A percentile compares a stretch with the other conserved stretches of the same genome.
These are phyloP conservation scores for Neostethus bicornis DNA, from an alignment of 2,797 vertebrate genomes.

Conservation along the genomic window DNA sequence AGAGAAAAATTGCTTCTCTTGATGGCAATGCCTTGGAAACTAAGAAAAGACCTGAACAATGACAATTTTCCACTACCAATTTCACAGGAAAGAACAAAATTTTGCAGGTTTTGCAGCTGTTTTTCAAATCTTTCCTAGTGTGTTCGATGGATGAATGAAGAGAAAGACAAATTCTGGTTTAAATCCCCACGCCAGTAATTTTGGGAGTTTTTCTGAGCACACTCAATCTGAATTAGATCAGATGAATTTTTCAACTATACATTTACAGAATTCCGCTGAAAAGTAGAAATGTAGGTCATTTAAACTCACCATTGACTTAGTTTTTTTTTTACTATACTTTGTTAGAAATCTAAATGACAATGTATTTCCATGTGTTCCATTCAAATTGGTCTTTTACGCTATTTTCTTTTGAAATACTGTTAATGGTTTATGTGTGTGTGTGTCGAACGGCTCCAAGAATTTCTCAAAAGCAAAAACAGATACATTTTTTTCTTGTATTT, in stretches of 20 bases:
- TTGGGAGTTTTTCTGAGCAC: slow-evolving; percentile 63
- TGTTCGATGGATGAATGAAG: slow-evolving; percentile 44
- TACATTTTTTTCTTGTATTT: slow-evolving; percentile 40
- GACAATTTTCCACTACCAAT: slow-evolving; percentile 29
- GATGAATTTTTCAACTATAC: slow-evolving; percentile 46
- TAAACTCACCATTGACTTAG: slow-evolving; percentile 11
- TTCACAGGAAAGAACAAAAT: slow-evolving; percentile 32
- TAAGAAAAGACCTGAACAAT: slow-evolving; percentile 22
- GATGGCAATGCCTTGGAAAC: slow-evolving; percentile 29
- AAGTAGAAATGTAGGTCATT: slow-evolving; percentile 27
- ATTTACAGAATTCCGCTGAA: slow-evolving; percentile 20
- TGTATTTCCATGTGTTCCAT: slow-evolving; percentile 17
- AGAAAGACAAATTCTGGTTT: slow-evolving; percentile 63
- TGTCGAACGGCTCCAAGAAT: slow-evolving; percentile 23
- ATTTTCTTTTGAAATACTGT: slow-evolving; percentile 30
- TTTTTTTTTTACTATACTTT: slow-evolving; percentile 17
- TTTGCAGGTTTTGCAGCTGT: slow-evolving; percentile 33
- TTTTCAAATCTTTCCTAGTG: slow-evolving; percentile 33
- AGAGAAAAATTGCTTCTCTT: slow-evolving; percentile 33
- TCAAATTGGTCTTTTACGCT: slow-evolving; percentile 8
- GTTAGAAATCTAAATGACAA: slow-evolving; percentile 3
- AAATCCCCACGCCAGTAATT: slow-evolving; percentile 52
- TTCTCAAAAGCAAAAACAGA: slow-evolving; percentile 42
- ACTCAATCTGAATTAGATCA: slow-evolving; percentile 49
- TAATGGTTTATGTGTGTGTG: slow-evolving; percentile 40